A percentile compares a stretch with the other conserved stretches of the same genome.
These are phyloP conservation scores for Odobenus rosmarus DNA, from an alignment of 2,113 vertebrate species.

Conservation along the genomic window DNA sequence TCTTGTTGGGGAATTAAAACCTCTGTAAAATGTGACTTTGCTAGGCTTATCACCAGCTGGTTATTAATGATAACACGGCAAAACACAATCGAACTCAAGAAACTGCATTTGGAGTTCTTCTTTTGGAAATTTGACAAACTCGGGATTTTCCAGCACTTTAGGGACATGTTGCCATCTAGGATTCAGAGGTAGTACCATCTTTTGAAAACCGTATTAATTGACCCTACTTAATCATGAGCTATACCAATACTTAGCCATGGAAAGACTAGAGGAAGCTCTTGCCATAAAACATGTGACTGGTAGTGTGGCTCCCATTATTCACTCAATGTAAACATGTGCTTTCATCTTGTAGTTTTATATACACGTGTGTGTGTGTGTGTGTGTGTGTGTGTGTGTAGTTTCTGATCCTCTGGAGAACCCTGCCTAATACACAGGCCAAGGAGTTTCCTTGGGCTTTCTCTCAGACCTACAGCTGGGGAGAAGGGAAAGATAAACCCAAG, in stretches of 20 bases:
- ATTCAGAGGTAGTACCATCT: background rate
- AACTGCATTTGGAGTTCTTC: background rate
- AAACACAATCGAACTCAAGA: background rate
- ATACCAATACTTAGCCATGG: background rate
- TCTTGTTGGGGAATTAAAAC: conserved; percentile 3
- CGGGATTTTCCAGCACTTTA: background rate
- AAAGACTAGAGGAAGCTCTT: background rate
- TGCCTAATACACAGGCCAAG: background rate
- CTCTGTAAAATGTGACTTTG: background rate
- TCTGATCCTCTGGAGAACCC: background rate
- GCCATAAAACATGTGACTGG: background rate
- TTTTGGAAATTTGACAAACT: background rate
- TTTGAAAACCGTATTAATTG: background rate
- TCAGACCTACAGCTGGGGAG: background rate
- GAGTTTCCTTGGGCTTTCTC: background rate
- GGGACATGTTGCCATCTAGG: background rate
- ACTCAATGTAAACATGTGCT: background rate
- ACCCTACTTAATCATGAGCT: background rate
- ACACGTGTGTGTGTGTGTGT: no score
- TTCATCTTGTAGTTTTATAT: background rate
- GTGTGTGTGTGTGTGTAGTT: no score
- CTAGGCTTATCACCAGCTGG: background rate
- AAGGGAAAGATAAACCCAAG: background rate
- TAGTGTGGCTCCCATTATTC: background rate
- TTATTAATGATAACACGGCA: background rate